Base-by-base conservation (phyloP, 2,888 invertebrate genomes). In the Selenia dentaria region DNA sequence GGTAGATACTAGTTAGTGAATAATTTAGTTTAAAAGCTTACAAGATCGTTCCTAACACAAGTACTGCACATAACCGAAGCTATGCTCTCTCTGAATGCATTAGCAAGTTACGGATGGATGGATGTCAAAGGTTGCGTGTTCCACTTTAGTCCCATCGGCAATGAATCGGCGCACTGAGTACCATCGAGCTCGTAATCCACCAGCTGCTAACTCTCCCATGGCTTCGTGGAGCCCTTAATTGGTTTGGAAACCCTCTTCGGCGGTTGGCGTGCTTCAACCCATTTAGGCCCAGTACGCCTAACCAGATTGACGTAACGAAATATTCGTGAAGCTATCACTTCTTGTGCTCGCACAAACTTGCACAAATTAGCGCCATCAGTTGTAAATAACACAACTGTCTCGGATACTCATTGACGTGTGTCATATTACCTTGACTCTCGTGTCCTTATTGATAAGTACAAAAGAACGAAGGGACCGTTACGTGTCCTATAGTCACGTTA, bases 191-290 rank as follows among this genome's bases (percentile, higher is more conserved):
- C 81, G 75, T 82, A 81, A 83, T 77, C 79, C 74, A 70, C 74
- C 89, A 87, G 83, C 82, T 89, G 89, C 58, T 52, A 53, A 44
- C 70, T 74, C 80, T 89, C 90, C 87, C 90, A 90, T 77, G 86
- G 71, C 81, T 87, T 83, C 85, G 83, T 84, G 86, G 73, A 83
- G 70, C 76, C 86, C 86, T 85, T 89, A 89, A 89, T 89, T 89
- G 88, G 89, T 84, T 85, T 75, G 79, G 85, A 87, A 85, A 73
- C 86, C 87, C 88, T 86, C 89, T 87, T 85, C 83, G 85, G 77
- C 64, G 70, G 78, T 68, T 88, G 65, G 82, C 88, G 87, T 87
- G 89, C 80, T 70, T 62, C 54, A 64, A 63, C 67, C 83, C 83
- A 81, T 86, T 89, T 88, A 87, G 79, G 69, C 77, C 62, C 72